These are phyloP conservation scores for Hirtodrosophila trivittata DNA, from an alignment of 2,888 invertebrate species.

Conservation along the genomic window DNA sequence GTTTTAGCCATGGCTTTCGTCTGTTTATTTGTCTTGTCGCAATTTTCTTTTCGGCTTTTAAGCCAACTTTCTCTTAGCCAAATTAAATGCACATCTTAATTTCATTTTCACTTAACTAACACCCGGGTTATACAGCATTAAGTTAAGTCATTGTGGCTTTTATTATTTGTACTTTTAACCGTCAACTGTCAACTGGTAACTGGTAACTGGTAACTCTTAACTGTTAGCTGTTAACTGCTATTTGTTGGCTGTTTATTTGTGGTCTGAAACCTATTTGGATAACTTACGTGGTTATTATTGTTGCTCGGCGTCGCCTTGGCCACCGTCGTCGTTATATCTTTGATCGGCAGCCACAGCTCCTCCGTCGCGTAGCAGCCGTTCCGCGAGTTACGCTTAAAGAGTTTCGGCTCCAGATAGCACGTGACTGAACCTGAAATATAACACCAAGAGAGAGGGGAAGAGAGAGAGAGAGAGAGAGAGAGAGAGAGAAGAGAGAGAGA, in stretches of 20 bases:
- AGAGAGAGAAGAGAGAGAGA: too few relatives aligned
- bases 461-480: too few relatives aligned
- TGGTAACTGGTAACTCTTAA: conserved; percentile 17
- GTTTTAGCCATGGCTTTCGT: conserved; percentile 31
- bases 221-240: not conserved
- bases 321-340: conserved; percentile 82
- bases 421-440: conserved; percentile 82
- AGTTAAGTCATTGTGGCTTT: conserved; percentile 48
- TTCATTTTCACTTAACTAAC: conserved; percentile 28
- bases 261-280: conserved; percentile 39
- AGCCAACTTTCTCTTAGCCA: conserved; percentile 50
- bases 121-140: conserved; percentile 22
- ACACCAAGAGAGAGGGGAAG: too few relatives aligned
- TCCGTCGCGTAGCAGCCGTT: conserved; percentile 80
- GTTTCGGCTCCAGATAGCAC: conserved; percentile 83
- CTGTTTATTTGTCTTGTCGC: conserved; percentile 26
- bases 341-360: conserved; percentile 83
- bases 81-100: conserved; percentile 38
- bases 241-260: not conserved
- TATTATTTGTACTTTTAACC: conserved; percentile 26
- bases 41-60: conserved; percentile 27
- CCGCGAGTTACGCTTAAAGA: conserved; percentile 80
- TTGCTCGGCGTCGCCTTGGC: conserved; percentile 62
- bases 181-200: conserved; percentile 4
- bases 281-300: conserved; percentile 66